Percentiles rank a stretch among this genome's conserved stretches.
These are phyloP conservation scores for Anolis sagrei DNA, from an alignment of 2,113 vertebrate genomes.

Conservation along the genomic window DNA sequence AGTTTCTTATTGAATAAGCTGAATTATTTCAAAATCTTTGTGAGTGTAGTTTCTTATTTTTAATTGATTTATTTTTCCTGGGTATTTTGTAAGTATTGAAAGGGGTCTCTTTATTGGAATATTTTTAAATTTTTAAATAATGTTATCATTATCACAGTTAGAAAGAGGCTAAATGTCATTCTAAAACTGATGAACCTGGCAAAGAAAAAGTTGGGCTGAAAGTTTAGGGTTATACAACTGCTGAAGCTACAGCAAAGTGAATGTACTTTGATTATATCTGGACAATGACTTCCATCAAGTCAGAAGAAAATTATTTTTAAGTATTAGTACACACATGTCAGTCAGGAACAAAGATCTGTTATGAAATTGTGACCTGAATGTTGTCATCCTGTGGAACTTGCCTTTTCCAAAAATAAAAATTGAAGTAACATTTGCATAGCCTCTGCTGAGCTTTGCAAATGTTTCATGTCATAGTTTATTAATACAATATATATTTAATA, in stretches of 20 bases:
- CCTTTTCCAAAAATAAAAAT: neutral
- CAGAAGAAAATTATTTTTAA: neutral
- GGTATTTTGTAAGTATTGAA: neutral
- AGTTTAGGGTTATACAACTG: neutral
- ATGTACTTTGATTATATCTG: neutral
- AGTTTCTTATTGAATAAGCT: neutral
- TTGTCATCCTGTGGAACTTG: neutral
- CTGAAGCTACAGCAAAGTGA: no score
- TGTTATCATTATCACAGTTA: neutral
- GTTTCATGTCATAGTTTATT: neutral
- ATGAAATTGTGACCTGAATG: neutral
- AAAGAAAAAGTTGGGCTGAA: neutral
- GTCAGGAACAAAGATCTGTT: neutral
- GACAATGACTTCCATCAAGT: neutral
- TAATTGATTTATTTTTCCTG: neutral
- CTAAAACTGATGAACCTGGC: neutral
- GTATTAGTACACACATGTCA: neutral
- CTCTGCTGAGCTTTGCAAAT: constrained; percentile 2
- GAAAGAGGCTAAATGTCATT: neutral
- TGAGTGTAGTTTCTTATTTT: neutral
- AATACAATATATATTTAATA: no score
- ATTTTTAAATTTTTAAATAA: constrained; percentile 9
- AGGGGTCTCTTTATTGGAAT: neutral
- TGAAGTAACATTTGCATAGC: neutral
- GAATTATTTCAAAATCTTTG: constrained; percentile 18